These are phyloP conservation scores for Bufo bufo DNA, from an alignment of 2,113 vertebrate genomes.

Conservation along the genomic window DNA sequence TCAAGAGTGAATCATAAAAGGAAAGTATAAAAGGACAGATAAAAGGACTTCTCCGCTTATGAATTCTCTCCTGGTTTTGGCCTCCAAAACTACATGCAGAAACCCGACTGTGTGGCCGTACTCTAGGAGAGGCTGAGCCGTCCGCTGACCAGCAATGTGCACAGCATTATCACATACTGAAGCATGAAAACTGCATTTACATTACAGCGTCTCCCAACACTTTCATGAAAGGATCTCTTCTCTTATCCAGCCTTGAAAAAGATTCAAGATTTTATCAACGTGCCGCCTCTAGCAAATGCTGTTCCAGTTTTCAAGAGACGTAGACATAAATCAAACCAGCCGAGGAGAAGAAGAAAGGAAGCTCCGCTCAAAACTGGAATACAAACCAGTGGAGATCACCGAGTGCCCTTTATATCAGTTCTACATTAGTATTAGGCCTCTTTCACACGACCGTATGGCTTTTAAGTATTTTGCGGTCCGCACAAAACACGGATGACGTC, in stretches of 20 bases:
- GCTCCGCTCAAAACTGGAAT: background rate
- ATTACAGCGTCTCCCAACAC: background rate
- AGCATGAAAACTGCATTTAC: slow-evolving; percentile 33
- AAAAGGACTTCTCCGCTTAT: too few relatives aligned
- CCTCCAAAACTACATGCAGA: background rate
- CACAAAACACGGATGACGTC: too few relatives aligned
- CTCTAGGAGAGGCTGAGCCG: background rate
- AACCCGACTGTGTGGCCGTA: too few relatives aligned
- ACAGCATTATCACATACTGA: background rate
- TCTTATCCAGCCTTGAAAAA: slow-evolving; percentile 10
- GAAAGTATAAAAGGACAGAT: too few relatives aligned
- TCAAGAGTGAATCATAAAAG: too few relatives aligned
- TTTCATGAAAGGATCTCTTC: slow-evolving; percentile 17
- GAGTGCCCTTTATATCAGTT: background rate
- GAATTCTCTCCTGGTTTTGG: too few relatives aligned
- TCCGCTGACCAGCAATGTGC: background rate
- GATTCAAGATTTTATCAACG: background rate
- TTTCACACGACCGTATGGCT: too few relatives aligned
- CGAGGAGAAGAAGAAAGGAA: background rate
- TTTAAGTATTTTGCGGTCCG: too few relatives aligned
- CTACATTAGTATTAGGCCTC: background rate
- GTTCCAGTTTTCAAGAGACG: slow-evolving; percentile 37
- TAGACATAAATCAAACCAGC: slow-evolving; percentile 25
- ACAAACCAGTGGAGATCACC: background rate
- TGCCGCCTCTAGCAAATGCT: slow-evolving; percentile 13